Evolutionary conservation across 2,888 invertebrate species (phyloP).

Genomic region (Salticus scenicus): DNA sequence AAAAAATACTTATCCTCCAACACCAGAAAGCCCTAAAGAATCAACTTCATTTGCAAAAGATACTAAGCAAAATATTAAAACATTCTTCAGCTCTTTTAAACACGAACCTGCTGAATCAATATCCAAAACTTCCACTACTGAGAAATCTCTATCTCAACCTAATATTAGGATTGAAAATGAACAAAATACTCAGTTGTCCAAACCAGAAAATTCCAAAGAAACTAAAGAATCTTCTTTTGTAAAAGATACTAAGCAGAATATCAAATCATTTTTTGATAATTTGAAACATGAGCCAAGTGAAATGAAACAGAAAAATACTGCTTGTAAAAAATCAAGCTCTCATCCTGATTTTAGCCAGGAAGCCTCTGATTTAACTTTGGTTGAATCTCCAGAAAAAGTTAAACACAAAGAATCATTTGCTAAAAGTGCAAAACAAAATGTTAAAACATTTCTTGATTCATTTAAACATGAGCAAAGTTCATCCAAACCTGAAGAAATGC

Average conservation of each 20-base stretch:
- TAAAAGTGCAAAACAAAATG: not conserved
- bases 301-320: not conserved
- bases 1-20: no score
- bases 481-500: not conserved
- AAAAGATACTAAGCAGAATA: not conserved
- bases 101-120: not conserved
- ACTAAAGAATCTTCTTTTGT: not conserved
- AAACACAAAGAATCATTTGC: not conserved
- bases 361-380: not conserved
- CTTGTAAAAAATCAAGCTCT: not conserved
- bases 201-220: not conserved
- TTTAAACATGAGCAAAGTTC: not conserved
- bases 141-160: not conserved
- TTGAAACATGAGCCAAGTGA: not conserved
- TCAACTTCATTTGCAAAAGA: not conserved
- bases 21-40: not conserved
- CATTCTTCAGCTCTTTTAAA: slow-evolving; percentile 4
- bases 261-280: slow-evolving; percentile 14
- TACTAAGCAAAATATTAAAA: not conserved
- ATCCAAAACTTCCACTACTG: not conserved
- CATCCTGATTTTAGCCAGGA: no score
- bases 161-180: not conserved
- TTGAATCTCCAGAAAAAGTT: not conserved
- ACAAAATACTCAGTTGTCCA: not conserved
- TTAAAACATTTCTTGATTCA: slow-evolving; percentile 10